A percentile compares a stretch with the other conserved stretches of the same genome.
Evolutionary conservation across 2,113 vertebrate species (phyloP).

Genomic region (Tychaedon coryphoeus): DNA sequence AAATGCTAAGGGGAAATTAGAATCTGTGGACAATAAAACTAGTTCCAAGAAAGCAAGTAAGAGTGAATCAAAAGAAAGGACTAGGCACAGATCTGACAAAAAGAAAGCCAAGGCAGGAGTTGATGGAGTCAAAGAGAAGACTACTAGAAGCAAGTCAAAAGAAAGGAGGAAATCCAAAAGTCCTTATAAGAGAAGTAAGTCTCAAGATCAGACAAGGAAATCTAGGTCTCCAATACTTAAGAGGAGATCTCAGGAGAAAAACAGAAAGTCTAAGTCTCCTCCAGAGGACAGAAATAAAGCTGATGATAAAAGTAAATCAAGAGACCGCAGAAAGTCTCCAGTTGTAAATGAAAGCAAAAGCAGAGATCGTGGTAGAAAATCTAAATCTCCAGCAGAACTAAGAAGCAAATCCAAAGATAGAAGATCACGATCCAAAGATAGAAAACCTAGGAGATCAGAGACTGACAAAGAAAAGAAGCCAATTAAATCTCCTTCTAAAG

Average conservation of each 20-base stretch:
- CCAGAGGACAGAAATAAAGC: constrained; percentile 72
- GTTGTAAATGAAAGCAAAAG: constrained; percentile 77
- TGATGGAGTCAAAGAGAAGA: constrained; percentile 78
- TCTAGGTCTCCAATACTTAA: constrained; percentile 78
- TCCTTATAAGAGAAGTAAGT: constrained; percentile 79
- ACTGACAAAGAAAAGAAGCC: constrained; percentile 87
- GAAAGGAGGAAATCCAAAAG: constrained; percentile 86
- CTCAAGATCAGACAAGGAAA: constrained; percentile 83
- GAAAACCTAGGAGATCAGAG: constrained; percentile 82
- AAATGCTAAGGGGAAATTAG: constrained; percentile 82
- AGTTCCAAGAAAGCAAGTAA: constrained; percentile 84
- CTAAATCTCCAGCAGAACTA: constrained; percentile 78
- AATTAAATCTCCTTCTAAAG: constrained; percentile 94
- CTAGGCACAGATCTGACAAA: constrained; percentile 88
- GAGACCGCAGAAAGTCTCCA: constrained; percentile 80
- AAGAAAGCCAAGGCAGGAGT: constrained; percentile 79
- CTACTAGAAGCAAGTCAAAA: constrained; percentile 85
- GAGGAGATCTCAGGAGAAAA: constrained; percentile 78
- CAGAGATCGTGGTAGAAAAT: constrained; percentile 83
- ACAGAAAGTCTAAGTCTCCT: constrained; percentile 76
- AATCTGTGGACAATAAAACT: constrained; percentile 85
- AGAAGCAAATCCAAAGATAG: constrained; percentile 80
- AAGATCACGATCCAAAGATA: constrained; percentile 83
- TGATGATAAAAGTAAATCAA: constrained; percentile 75
- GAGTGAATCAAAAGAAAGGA: constrained; percentile 86